phyloP scores from a whole-genome alignment of 2,888 invertebrate species.

The Sipunculus nudus region DNA sequence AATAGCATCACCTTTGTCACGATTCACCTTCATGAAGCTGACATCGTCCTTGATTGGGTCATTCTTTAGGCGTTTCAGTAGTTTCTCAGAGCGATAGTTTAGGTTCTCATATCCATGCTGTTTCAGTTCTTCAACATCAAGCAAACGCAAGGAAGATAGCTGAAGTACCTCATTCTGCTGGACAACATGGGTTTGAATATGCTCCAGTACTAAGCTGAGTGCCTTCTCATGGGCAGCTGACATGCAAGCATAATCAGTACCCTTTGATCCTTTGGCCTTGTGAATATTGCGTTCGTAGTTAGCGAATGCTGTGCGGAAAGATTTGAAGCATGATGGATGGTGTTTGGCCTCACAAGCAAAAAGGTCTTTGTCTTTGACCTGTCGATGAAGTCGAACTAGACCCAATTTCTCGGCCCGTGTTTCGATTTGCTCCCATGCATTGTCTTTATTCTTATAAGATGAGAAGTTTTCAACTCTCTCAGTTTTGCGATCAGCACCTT shows the following conservation, averaged over 20 bases:
- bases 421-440: not conserved
- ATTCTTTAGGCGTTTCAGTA: not conserved
- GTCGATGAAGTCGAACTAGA: not conserved
- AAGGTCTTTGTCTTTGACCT: not conserved
- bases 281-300: not conserved
- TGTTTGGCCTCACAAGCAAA: slow-evolving; percentile 1
- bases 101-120: not conserved
- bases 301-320: not conserved
- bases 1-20: not conserved
- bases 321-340: slow-evolving; percentile 1
- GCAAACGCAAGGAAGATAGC: not conserved
- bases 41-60: not conserved
- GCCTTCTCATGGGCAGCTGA: slow-evolving; percentile 4
- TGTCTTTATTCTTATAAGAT: slow-evolving; percentile 2
- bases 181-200: not conserved
- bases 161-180: not conserved
- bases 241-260: not conserved
- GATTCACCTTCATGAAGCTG: not conserved
- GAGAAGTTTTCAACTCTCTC: not conserved
- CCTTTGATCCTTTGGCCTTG: not conserved
- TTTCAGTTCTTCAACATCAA: not conserved
- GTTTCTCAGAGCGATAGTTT: slow-evolving; percentile 2
- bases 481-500: slow-evolving; percentile 1
- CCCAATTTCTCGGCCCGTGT: slow-evolving; percentile 2
- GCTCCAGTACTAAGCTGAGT: not conserved